Evolutionary conservation across 2,888 invertebrate species (phyloP).

Genomic region (Crematogaster levior): DNA sequence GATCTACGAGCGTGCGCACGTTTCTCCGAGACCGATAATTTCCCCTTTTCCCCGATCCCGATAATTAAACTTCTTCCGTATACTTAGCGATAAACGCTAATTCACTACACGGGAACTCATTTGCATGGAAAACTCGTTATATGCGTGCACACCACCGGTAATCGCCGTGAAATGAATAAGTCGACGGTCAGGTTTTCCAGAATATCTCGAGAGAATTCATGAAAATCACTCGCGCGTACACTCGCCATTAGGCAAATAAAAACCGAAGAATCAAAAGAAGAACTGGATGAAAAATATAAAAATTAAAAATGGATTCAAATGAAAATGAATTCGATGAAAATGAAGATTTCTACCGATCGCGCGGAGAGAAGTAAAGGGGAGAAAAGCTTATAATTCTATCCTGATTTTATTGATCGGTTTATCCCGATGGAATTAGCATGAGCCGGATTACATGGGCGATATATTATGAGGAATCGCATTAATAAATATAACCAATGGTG

Average conservation of each 20-base stretch:
- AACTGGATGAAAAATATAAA: neutral
- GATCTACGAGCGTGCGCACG: neutral
- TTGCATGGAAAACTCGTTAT: slow-evolving; percentile 43
- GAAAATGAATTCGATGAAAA: neutral
- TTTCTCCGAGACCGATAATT: neutral
- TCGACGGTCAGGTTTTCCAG: slow-evolving; percentile 25
- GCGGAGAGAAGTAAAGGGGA: neutral
- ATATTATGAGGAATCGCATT: slow-evolving; percentile 79
- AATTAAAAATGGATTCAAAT: neutral
- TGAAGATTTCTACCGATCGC: neutral
- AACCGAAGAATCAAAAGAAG: neutral
- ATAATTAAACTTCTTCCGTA: slow-evolving; percentile 44
- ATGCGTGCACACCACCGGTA: neutral
- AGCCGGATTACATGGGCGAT: slow-evolving; percentile 69
- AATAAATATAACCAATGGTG: slow-evolving; percentile 78
- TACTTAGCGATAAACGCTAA: slow-evolving; percentile 38
- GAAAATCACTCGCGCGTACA: slow-evolving; percentile 26
- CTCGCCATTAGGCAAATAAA: neutral
- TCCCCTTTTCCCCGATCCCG: neutral
- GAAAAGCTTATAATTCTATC: slow-evolving; percentile 55
- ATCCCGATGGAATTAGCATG: slow-evolving; percentile 64
- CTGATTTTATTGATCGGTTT: slow-evolving; percentile 65
- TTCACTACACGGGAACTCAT: slow-evolving; percentile 19
- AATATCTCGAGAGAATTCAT: neutral
- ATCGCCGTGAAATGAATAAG: slow-evolving; percentile 39